Percentiles rank a stretch among this genome's conserved stretches.
Conservation (phyloP, 2,888 invertebrate genomes). For the Ormyrus rosae region DNA sequence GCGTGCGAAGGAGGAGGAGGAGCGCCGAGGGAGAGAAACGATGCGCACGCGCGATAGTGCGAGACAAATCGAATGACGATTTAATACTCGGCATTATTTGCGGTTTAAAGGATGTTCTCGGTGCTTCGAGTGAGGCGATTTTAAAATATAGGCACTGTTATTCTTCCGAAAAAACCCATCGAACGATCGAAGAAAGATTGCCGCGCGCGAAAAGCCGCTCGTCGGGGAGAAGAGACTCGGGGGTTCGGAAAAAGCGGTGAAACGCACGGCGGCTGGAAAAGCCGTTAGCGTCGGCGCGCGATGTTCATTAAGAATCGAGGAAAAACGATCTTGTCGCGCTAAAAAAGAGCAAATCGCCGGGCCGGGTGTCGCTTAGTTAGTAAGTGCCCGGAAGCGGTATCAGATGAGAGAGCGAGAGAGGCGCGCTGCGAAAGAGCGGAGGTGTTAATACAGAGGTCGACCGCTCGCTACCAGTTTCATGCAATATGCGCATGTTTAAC, state of each 20-base stretch:
- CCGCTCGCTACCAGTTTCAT: constrained; percentile 74
- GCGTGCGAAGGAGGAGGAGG: background rate
- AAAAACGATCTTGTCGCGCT: constrained; percentile 49
- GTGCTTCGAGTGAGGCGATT: background rate
- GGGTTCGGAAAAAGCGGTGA: constrained; percentile 17
- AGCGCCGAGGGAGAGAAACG: background rate
- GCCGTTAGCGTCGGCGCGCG: constrained; percentile 38
- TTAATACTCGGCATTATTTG: constrained; percentile 49
- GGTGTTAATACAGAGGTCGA: constrained; percentile 76
- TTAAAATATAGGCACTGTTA: constrained; percentile 12
- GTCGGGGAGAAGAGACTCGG: background rate
- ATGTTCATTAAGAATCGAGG: constrained; percentile 50
- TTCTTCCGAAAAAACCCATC: too few relatives aligned
- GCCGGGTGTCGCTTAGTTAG: constrained; percentile 45
- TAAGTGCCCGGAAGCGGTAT: constrained; percentile 41
- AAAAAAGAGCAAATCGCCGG: constrained; percentile 46
- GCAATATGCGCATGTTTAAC: constrained; percentile 76
- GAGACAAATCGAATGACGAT: constrained; percentile 57
- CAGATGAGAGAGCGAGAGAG: constrained; percentile 50
- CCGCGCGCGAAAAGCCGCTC: background rate
- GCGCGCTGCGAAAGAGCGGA: constrained; percentile 60
- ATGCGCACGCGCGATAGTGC: constrained; percentile 36
- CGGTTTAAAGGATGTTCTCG: background rate
- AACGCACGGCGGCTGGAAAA: constrained; percentile 37
- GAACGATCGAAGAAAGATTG: background rate